Evolutionary conservation across 2,888 invertebrate species (phyloP).

Genomic region (Hoplodrina ambigua): DNA sequence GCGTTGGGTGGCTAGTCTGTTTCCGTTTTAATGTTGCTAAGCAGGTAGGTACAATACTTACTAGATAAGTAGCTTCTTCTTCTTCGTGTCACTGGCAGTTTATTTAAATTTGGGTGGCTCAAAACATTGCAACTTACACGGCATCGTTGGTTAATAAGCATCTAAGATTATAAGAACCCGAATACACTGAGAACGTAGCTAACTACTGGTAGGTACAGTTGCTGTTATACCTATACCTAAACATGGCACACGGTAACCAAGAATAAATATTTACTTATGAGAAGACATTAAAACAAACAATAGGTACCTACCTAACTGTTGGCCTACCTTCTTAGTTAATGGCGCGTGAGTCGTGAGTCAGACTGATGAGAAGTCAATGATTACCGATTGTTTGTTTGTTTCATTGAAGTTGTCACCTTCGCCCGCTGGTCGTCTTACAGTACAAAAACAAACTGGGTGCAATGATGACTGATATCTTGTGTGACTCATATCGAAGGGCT

Average conservation of each 20-base stretch:
- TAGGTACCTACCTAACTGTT: background rate
- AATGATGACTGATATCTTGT: constrained; percentile 6
- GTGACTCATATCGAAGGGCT: constrained; percentile 8
- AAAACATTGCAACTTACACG: too few relatives aligned
- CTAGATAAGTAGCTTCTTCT: too few relatives aligned
- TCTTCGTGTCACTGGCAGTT: too few relatives aligned
- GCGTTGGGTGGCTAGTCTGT: too few relatives aligned
- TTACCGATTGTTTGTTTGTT: constrained; percentile 28
- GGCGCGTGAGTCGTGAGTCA: constrained; percentile 35
- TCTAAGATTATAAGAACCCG: too few relatives aligned
- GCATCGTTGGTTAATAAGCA: too few relatives aligned
- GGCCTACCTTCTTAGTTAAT: constrained; percentile 10
- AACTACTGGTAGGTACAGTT: too few relatives aligned
- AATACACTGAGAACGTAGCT: too few relatives aligned
- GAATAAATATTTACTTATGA: background rate
- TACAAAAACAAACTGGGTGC: constrained; percentile 1
- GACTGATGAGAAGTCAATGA: constrained; percentile 18
- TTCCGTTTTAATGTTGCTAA: too few relatives aligned
- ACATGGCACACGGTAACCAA: background rate
- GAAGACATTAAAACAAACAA: constrained; percentile 16
- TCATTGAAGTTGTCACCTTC: constrained; percentile 36
- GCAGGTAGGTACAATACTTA: too few relatives aligned
- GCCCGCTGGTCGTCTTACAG: constrained; percentile 7
- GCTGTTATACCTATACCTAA: too few relatives aligned
- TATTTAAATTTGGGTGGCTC: too few relatives aligned